phyloP scores from a whole-genome alignment of 2,113 vertebrate species.

The Labeo rohita region DNA sequence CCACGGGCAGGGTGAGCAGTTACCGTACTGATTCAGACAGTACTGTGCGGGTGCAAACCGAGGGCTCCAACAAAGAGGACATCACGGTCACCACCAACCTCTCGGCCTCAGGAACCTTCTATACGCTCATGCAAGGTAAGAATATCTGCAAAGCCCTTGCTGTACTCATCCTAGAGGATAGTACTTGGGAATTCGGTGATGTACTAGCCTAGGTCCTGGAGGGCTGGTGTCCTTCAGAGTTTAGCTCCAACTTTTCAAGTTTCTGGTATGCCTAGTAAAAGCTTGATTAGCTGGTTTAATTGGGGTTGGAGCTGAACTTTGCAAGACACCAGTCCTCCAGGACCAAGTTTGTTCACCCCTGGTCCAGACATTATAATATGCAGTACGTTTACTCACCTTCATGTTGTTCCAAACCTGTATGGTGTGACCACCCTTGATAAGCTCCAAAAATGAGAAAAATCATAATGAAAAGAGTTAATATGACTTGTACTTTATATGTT shows the following conservation, averaged over 20 bases:
- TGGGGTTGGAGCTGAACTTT: too few relatives aligned
- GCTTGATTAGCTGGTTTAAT: too few relatives aligned
- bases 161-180: not conserved
- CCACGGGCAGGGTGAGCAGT: slow-evolving; percentile 94
- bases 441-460: not conserved
- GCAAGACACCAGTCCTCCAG: too few relatives aligned
- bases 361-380: too few relatives aligned
- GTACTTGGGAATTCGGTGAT: not conserved
- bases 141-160: not conserved
- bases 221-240: too few relatives aligned
- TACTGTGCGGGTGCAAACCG: slow-evolving; percentile 89
- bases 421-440: not conserved
- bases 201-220: not conserved
- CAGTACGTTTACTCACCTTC: not conserved
- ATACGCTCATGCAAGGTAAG: slow-evolving; percentile 95
- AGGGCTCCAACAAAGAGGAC: slow-evolving; percentile 94
- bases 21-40: slow-evolving; percentile 91
- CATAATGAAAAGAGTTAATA: not conserved
- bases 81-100: slow-evolving; percentile 96
- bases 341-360: too few relatives aligned
- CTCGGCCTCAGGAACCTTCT: slow-evolving; percentile 94
- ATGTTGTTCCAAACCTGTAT: not conserved
- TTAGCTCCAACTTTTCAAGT: too few relatives aligned
- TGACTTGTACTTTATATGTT: not conserved
- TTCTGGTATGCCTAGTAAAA: too few relatives aligned